Evolutionary conservation across 2,888 invertebrate genomes (phyloP), one percentile per base, ranked within the genome.

Genomic region (Alloscopus bannaensis): DNA sequence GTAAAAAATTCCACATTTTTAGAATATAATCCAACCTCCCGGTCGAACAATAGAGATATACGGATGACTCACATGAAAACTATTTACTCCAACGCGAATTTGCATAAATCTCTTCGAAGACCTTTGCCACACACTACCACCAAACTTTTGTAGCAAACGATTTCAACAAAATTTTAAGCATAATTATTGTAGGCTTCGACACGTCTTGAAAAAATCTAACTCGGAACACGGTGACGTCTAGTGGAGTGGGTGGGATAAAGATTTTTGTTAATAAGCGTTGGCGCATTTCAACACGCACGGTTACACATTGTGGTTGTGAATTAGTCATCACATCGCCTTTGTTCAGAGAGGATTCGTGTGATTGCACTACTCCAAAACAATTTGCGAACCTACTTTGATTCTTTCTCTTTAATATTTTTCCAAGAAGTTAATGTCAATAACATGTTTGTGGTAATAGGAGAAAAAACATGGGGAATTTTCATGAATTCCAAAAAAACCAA

Each of bases 271-370:
- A 71, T 20, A 20, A 26, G 20, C 40, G 69, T 71, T 62, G 62
- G 62, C 20, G 71, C 71, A 40, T 71, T 50, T 50, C 50, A 26
- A 62, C 6, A 22, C 36, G 62, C 72, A 60, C 55, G 64, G 64
- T 8, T 64, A 52, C 13, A 64, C 11, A 42, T 55, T 50, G 50
- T 24, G 47, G 62, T n/a, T 47, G n/a, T 47, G 60, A 70, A 22
- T 70, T 60, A 71, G 50, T 60, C 60, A 71, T 50, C 45, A 50
- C n/a, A n/a, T 71, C 26, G 31, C 2, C 3, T 13, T 47, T 47
- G 6, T 36, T n/a, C 22, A 52, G n/a, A 52, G 52, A 52, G 11
- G 47, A 52, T 6, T 13, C 45, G 18, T 45, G 36, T 45, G n/a
- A n/a, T n/a, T n/a, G n/a, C n/a, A n/a, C n/a, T 45, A n/a, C n/a